phyloP scores from a whole-genome alignment of 1,140 invertebrate genomes.

The Lanistes nyassanus region DNA sequence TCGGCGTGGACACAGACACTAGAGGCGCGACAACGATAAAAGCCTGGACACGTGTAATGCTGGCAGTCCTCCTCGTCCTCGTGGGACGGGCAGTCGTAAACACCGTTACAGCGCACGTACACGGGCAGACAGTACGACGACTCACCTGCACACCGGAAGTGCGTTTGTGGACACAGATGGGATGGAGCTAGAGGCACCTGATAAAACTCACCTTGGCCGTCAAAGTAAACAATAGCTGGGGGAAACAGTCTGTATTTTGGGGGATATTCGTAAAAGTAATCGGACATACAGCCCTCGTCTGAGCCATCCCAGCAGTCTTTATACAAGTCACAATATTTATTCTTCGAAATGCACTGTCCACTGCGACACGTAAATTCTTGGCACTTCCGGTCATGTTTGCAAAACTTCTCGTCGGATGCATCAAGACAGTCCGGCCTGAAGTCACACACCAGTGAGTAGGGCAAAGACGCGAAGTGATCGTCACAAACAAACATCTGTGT shows the following conservation, averaged over 20 bases:
- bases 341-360: constrained; percentile 1
- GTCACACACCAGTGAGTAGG: constrained; percentile 4
- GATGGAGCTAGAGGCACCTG: neutral
- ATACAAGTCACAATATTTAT: neutral
- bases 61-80: constrained; percentile 12
- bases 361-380: neutral
- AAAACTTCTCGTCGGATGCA: neutral
- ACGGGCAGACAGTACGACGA: neutral
- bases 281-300: neutral
- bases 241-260: neutral
- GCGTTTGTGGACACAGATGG: constrained; percentile 1
- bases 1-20: constrained; percentile 18
- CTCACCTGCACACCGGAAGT: constrained; percentile 7
- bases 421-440: neutral
- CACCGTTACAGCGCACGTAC: constrained; percentile 20
- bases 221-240: neutral
- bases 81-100: constrained; percentile 6
- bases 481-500: neutral
- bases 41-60: constrained; percentile 25
- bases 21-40: constrained; percentile 16
- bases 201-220: neutral
- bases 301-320: constrained; percentile 4
- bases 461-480: neutral
- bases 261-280: neutral
- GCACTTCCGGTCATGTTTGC: neutral